Evolutionary conservation across 2,797 vertebrate species (phyloP).

Genomic region (Cirrhinus molitorella): DNA sequence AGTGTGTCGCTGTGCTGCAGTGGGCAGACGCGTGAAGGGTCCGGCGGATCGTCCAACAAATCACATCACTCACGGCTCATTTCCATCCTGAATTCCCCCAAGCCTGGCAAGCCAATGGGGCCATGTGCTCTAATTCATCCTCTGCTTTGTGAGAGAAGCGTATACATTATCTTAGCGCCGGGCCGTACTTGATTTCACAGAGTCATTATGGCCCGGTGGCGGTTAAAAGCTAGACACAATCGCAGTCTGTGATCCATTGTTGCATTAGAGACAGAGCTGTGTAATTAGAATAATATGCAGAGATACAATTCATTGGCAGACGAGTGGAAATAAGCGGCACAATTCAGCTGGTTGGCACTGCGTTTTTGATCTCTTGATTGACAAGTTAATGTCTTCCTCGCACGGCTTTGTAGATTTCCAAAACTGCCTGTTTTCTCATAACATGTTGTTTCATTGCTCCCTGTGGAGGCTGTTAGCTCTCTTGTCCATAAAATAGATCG

Average conservation of each 20-base stretch:
- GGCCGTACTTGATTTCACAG: slow-evolving; percentile 62
- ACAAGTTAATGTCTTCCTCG: slow-evolving; percentile 54
- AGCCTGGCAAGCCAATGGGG: slow-evolving; percentile 63
- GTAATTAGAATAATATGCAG: slow-evolving; percentile 57
- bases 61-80: slow-evolving; percentile 75
- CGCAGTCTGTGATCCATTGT: slow-evolving; percentile 67
- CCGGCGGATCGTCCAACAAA: slow-evolving; percentile 68
- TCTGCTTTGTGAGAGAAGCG: slow-evolving; percentile 61
- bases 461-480: slow-evolving; percentile 45
- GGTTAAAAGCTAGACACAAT: slow-evolving; percentile 55
- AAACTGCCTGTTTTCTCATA: slow-evolving; percentile 34
- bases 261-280: slow-evolving; percentile 55
- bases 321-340: slow-evolving; percentile 45
- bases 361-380: slow-evolving; percentile 57
- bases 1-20: slow-evolving; percentile 52
- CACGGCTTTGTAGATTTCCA: slow-evolving; percentile 30
- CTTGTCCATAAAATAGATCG: slow-evolving; percentile 39
- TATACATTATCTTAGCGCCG: slow-evolving; percentile 64
- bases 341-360: slow-evolving; percentile 47
- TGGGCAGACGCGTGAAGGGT: slow-evolving; percentile 61
- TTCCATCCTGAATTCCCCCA: slow-evolving; percentile 68
- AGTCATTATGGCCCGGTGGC: slow-evolving; percentile 50
- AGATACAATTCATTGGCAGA: slow-evolving; percentile 56
- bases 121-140: slow-evolving; percentile 67
- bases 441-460: slow-evolving; percentile 46